These are phyloP conservation scores for Diploptera punctata DNA, from an alignment of 2,888 invertebrate genomes.

Conservation along the genomic window DNA sequence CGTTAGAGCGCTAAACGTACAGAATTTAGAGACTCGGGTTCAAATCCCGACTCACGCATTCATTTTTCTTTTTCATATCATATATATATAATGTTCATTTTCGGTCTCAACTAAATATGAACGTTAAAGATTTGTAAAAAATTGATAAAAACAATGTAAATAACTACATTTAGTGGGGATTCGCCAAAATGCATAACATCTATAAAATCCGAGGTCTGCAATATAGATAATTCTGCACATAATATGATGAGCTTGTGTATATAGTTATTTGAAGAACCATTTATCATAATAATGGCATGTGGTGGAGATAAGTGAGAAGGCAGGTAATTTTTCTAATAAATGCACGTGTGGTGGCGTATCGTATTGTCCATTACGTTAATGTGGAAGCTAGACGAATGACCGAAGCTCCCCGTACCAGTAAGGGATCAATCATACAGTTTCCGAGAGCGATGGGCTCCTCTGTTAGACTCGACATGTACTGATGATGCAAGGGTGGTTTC, in stretches of 20 bases:
- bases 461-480: neutral
- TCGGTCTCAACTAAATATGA: too few species aligned
- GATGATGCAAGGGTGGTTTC: neutral
- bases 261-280: neutral
- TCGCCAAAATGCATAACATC: too few species aligned
- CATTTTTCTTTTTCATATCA: too few species aligned
- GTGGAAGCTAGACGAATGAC: conserved; percentile 14
- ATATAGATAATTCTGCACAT: too few species aligned
- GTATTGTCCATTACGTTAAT: conserved; percentile 2
- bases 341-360: neutral
- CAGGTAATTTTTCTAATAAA: neutral
- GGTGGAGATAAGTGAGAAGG: neutral
- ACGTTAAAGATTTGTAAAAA: too few species aligned
- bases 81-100: too few species aligned
- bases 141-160: too few species aligned
- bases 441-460: neutral
- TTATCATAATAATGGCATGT: neutral
- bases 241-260: neutral
- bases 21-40: too few species aligned
- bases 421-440: neutral
- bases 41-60: too few species aligned
- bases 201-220: too few species aligned
- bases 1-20: too few species aligned
- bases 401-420: neutral
- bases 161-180: too few species aligned